phyloP scores from a whole-genome alignment of 2,797 vertebrate genomes.

The Allobates femoralis region DNA sequence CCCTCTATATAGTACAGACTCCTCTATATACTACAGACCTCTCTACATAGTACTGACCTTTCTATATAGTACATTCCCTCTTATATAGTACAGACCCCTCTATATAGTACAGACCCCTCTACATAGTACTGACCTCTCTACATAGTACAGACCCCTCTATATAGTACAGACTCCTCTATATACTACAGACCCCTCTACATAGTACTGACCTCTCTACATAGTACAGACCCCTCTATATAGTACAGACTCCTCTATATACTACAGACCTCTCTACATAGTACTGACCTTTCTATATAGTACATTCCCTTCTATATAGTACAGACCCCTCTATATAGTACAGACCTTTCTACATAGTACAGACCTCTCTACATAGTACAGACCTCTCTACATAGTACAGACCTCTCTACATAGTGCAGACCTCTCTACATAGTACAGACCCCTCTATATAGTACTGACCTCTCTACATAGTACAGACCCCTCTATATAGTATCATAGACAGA shows the following conservation, averaged over 20 bases:
- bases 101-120: no score
- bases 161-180: no score
- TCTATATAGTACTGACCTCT: no score
- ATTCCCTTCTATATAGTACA: constrained; percentile 17
- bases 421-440: no score
- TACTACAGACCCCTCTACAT: constrained; percentile 30
- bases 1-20: constrained; percentile 25
- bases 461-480: constrained; percentile 31
- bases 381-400: constrained; percentile 22
- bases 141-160: constrained; percentile 29
- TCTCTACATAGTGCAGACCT: no score
- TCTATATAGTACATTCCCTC: no score
- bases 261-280: constrained; percentile 31
- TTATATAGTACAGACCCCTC: constrained; percentile 34
- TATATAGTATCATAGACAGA: no score
- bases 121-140: not conserved
- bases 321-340: constrained; percentile 38
- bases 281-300: no score
- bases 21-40: no score
- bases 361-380: constrained; percentile 36
- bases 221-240: constrained; percentile 30
- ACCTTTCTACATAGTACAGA: constrained; percentile 15
- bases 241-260: no score
- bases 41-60: not conserved
- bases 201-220: no score